Evolutionary conservation across 2,797 vertebrate species (phyloP).

Genomic region (Pseudocheirus occidentalis): DNA sequence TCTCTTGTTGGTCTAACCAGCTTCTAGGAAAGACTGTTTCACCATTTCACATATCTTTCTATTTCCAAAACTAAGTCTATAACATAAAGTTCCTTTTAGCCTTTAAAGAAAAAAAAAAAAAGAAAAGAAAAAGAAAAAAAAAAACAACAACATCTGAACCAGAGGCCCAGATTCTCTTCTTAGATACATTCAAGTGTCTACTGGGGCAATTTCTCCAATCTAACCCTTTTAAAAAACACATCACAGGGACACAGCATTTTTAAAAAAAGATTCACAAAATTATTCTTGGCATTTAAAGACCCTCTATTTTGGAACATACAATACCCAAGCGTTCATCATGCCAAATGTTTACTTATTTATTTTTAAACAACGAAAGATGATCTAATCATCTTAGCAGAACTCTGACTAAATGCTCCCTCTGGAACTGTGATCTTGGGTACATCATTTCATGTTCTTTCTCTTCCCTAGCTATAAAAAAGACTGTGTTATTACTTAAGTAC

Average conservation of each 20-base stretch:
- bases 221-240: not conserved
- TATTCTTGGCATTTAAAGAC: not conserved
- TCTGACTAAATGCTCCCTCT: not conserved
- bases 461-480: not conserved
- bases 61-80: not conserved
- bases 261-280: not conserved
- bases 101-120: too few relatives aligned
- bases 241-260: not conserved
- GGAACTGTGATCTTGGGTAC: not conserved
- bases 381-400: not conserved
- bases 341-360: not conserved
- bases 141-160: not conserved
- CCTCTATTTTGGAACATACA: not conserved
- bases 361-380: not conserved
- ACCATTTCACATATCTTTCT: conserved; percentile 19
- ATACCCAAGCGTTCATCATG: not conserved
- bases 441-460: not conserved
- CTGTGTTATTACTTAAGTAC: not conserved
- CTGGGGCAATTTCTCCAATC: not conserved
- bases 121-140: too few relatives aligned
- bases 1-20: not conserved
- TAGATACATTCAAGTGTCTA: not conserved
- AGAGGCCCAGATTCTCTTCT: not conserved
- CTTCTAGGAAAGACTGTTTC: not conserved
- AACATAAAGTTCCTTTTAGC: not conserved